Evolutionary conservation across 2,888 invertebrate genomes (phyloP), one percentile per base, ranked within the genome.

Genomic region (Melanotus villosus): DNA sequence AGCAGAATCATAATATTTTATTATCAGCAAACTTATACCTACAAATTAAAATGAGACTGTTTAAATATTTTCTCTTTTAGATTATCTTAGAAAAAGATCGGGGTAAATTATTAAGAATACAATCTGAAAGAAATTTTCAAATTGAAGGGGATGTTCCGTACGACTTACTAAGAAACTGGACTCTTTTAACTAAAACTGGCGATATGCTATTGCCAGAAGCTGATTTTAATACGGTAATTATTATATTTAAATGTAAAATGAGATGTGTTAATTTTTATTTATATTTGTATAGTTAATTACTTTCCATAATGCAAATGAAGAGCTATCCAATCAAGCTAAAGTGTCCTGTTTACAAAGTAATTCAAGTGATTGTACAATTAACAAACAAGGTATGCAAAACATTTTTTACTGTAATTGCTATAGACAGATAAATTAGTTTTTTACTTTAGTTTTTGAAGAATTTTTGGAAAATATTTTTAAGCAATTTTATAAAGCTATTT

Each of bases 161-260:
- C 14, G 81, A 87, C 7, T 79, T 87, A n/a, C 79, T 83, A 65
- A 80, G 88, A 64, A 88, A 87, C 71, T 86, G 87, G 68, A 85
- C 86, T 9, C 81, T 88, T 2, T 76, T 89, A 0, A 79, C 87
- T 36, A 86, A 87, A 71, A 86, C 88, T 10, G 89, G 89, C 16
- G 88, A 89, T 69, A 81, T 84, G 1, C 74, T 88, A 43, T 75
- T 89, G 56, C 84, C 85, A 1, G 84, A 86, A 30, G 84, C 86
- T n/a, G 86, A 87, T 75, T 88, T 87, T 87, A 86, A 86, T 41
- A 81, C 84, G 81, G 88, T 87, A 79, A n/a, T n/a, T n/a, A n/a
- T n/a, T n/a, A n/a, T 4, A n/a, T 14, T 12, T 41, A 30, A 14
- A 43, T 47, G 16, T 36, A 9, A 4, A 30, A 58, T n/a, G 7